Evolutionary conservation across 1,140 invertebrate genomes (phyloP).

Genomic region (Trachelipus rathkii): DNA sequence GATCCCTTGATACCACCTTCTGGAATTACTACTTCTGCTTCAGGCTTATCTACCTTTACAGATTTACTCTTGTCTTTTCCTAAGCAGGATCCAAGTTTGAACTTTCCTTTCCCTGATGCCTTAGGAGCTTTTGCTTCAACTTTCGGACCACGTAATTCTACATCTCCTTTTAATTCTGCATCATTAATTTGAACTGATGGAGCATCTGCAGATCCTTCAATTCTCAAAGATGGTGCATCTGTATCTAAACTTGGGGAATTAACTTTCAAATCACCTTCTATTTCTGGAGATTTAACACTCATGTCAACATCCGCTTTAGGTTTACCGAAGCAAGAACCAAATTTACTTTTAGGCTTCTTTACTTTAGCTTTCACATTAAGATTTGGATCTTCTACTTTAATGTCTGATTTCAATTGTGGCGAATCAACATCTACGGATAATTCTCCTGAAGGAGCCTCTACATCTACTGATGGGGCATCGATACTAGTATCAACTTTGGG

Average conservation of each 20-base stretch:
- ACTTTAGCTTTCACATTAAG: not conserved
- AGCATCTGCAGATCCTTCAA: constrained; percentile 12
- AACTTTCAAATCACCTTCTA: not conserved
- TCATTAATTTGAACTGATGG: not conserved
- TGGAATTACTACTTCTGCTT: not conserved
- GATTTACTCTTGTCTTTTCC: constrained; percentile 17
- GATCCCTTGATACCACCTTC: not conserved
- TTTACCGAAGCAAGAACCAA: constrained; percentile 35
- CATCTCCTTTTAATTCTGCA: not conserved
- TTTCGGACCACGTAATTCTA: constrained; percentile 13
- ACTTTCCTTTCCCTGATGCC: constrained; percentile 16
- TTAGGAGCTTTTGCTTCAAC: constrained; percentile 17
- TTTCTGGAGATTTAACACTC: not conserved
- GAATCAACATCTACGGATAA: constrained; percentile 16
- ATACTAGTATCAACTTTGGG: constrained; percentile 14
- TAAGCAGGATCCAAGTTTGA: constrained; percentile 26
- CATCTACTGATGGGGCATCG: constrained; percentile 19
- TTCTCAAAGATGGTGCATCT: not conserved
- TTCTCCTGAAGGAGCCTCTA: constrained; percentile 17
- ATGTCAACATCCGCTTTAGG: constrained; percentile 11
- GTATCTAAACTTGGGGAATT: not conserved
- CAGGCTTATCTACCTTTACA: constrained; percentile 14
- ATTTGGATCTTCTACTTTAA: not conserved
- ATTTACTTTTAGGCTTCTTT: constrained; percentile 19
- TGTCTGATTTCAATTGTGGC: not conserved